Conservation (phyloP, 2,797 vertebrate genomes). For the Microctenopoma steveboyesi region DNA sequence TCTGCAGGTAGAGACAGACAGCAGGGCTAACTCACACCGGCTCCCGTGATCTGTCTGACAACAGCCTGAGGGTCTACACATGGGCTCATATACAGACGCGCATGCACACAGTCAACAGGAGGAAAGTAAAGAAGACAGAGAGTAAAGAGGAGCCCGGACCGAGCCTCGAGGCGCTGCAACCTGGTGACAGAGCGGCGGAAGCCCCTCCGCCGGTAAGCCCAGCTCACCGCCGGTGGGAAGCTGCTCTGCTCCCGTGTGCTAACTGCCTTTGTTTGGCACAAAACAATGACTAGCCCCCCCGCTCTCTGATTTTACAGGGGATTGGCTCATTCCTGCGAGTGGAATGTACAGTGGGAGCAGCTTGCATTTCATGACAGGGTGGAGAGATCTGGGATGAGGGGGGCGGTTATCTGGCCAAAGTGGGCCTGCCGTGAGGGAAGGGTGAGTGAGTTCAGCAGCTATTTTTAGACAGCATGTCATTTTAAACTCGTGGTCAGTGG, state of each 20-base stretch:
- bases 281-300: conserved; percentile 56
- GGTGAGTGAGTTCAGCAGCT: conserved; percentile 73
- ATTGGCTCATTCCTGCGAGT: conserved; percentile 69
- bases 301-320: conserved; percentile 58
- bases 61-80: conserved; percentile 71
- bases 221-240: conserved; percentile 38
- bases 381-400: conserved; percentile 53
- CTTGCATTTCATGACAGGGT: conserved; percentile 74
- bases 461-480: conserved; percentile 78
- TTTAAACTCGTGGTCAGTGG: conserved; percentile 55
- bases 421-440: conserved; percentile 48
- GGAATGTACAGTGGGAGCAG: conserved; percentile 78
- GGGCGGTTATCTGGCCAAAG: conserved; percentile 58
- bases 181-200: conserved; percentile 48
- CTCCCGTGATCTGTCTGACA: conserved; percentile 73
- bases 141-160: conserved; percentile 53
- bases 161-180: conserved; percentile 71
- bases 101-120: conserved; percentile 39
- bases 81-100: conserved; percentile 33
- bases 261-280: conserved; percentile 56
- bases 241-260: conserved; percentile 37
- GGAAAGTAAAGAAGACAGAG: conserved; percentile 9
- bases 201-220: conserved; percentile 3
- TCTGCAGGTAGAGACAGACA: conserved; percentile 61
- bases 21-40: conserved; percentile 49